Evolutionary conservation across 2,797 vertebrate genomes (phyloP).

Genomic region (Euthynnus affinis): DNA sequence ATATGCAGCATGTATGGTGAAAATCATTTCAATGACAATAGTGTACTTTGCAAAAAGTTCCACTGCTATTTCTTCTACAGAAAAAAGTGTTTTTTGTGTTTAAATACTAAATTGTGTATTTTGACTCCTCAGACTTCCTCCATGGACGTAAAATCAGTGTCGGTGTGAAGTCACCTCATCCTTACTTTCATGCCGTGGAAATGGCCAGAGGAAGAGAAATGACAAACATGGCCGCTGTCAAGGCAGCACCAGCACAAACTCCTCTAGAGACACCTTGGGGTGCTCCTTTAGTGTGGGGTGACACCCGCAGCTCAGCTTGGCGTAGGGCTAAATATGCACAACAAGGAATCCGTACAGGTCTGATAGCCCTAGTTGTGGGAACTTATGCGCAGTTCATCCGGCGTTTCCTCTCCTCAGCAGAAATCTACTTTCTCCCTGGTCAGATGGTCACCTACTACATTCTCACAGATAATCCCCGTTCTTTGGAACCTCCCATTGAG

Average conservation of each 20-base stretch:
- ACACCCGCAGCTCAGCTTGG: constrained; percentile 55
- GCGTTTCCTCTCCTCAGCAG: constrained; percentile 85
- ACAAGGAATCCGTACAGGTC: constrained; percentile 58
- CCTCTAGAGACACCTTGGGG: constrained; percentile 79
- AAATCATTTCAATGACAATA: background rate
- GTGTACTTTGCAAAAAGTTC: background rate
- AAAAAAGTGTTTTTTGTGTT: constrained; percentile 2
- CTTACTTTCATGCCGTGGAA: constrained; percentile 30
- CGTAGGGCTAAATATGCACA: constrained; percentile 67
- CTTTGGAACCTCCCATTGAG: constrained; percentile 68
- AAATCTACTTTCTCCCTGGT: constrained; percentile 84
- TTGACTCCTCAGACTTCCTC: constrained; percentile 73
- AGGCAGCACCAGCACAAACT: constrained; percentile 11
- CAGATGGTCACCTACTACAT: constrained; percentile 86
- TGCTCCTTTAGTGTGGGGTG: constrained; percentile 84
- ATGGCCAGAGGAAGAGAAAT: constrained; percentile 8
- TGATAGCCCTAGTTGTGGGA: constrained; percentile 81
- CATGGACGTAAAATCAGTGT: constrained; percentile 44
- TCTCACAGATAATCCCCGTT: constrained; percentile 83
- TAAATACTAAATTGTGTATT: constrained; percentile 1
- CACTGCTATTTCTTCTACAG: background rate
- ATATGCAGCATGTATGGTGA: background rate
- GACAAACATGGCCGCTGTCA: constrained; percentile 19
- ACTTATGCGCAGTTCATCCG: constrained; percentile 78
- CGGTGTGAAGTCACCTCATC: constrained; percentile 36